Evolutionary conservation across 1,140 invertebrate species (phyloP), one percentile per base, ranked within the genome.

Genomic region (Lucilia cuprina): DNA sequence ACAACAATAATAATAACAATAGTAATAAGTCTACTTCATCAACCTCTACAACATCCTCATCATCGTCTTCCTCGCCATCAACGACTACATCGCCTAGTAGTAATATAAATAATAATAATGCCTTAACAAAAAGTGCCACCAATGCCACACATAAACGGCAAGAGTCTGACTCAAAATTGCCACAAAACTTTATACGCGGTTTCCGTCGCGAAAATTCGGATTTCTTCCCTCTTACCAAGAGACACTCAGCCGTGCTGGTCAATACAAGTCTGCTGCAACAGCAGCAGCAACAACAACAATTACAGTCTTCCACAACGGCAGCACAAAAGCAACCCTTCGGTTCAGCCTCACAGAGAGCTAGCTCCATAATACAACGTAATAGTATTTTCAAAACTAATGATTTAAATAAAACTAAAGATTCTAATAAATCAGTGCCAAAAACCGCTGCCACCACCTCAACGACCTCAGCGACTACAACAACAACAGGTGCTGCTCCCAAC

Each of bases 151-250:
- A 94, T 84, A 93, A 93, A 88, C 90, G 94, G 80, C 94, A 94
- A 87, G 95, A 95, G 49, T 93, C 94, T 60, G 95, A 95, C 86
- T 93, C 93, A 7, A 95, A 94, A 88, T 89, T 95, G 77, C 92
- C 93, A 8, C 94, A 93, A 86, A 93, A 94, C 83, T 95, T 96
- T 88, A 94, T 95, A 65, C 93, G 95, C 84, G 94, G 95, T n/a
- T 96, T 96, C 88, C 92, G 96, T 35, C 93, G 96, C 83, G 96
- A 96, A 89, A 96, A 96, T 90, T 96, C 95, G 0, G 95, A 96
- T 87, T 94, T 96, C 84, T 96, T 96, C 87, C 95, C 95, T 1
- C 87, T 94, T 60, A 92, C 93, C 17, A 93, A 94, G n/a, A 91
- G 95, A 49, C 95, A 96, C 88, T 96, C 95, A 35, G 95, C 95